Conservation (phyloP, 2,797 vertebrate species). For the Oryzias sinensis region DNA sequence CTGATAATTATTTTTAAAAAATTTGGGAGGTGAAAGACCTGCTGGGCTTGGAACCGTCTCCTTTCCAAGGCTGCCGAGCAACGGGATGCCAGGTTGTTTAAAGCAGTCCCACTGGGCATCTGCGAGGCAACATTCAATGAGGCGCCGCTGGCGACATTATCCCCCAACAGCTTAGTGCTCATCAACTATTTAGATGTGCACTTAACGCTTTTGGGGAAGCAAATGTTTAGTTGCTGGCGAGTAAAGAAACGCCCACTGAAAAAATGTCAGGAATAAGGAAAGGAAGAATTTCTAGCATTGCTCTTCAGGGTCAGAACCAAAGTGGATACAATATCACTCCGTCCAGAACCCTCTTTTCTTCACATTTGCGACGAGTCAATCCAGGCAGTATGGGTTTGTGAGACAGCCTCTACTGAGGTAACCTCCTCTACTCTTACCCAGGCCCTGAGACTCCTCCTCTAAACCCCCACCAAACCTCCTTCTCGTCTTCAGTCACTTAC, state of each 20-base stretch:
- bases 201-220: slow-evolving; percentile 75
- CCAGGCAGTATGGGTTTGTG: too few relatives aligned
- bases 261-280: slow-evolving; percentile 17
- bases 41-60: slow-evolving; percentile 56
- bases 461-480: slow-evolving; percentile 68
- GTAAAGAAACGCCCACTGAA: slow-evolving; percentile 43
- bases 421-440: too few relatives aligned
- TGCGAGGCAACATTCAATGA: slow-evolving; percentile 70
- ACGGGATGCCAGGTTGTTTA: slow-evolving; percentile 68
- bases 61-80: slow-evolving; percentile 59
- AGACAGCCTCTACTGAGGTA: too few relatives aligned
- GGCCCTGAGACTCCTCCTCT: too few relatives aligned
- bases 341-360: too few relatives aligned
- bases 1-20: slow-evolving; percentile 60
- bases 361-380: too few relatives aligned
- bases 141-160: slow-evolving; percentile 74
- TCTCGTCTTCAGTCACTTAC: slow-evolving; percentile 65
- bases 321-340: too few relatives aligned
- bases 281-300: background rate
- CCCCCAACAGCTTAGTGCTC: slow-evolving; percentile 77
- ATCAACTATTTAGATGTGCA: slow-evolving; percentile 83
- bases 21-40: slow-evolving; percentile 50
- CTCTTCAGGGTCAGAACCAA: slow-evolving; percentile 9
- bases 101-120: slow-evolving; percentile 76
- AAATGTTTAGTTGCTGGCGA: slow-evolving; percentile 54